A percentile compares a stretch with the other conserved stretches of the same genome.
These are phyloP conservation scores for Hermaeophaga mercurialis DNA, from an alignment of 2,888 invertebrate genomes.

Conservation along the genomic window DNA sequence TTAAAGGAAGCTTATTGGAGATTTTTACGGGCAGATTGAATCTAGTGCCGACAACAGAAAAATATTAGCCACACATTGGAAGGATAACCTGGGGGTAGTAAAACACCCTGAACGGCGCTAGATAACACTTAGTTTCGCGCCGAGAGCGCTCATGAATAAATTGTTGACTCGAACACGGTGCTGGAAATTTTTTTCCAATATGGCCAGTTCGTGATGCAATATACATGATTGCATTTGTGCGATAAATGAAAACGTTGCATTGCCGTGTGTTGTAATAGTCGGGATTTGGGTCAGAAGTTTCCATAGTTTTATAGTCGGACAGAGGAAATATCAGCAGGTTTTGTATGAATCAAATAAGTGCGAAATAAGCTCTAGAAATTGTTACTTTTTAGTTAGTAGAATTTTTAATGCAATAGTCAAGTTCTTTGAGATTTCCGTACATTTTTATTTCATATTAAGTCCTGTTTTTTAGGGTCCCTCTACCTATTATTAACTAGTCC, in stretches of 20 bases:
- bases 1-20: conserved; percentile 32
- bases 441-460: too few species aligned
- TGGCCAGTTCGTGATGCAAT: neutral
- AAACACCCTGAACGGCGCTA: conserved; percentile 26
- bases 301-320: too few species aligned
- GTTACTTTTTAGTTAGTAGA: too few species aligned
- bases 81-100: conserved; percentile 31
- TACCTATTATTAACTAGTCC: too few species aligned
- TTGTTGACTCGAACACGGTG: neutral
- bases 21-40: conserved; percentile 37
- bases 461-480: too few species aligned
- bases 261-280: too few species aligned
- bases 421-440: too few species aligned
- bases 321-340: too few species aligned
- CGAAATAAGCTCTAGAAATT: too few species aligned
- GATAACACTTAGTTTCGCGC: conserved; percentile 23
- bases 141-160: conserved; percentile 15
- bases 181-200: neutral
- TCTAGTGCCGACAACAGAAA: conserved; percentile 32
- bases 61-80: conserved; percentile 35
- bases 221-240: neutral
- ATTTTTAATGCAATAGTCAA: too few species aligned
- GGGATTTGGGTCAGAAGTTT: too few species aligned
- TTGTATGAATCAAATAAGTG: too few species aligned
- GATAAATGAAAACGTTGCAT: neutral